phyloP scores from a whole-genome alignment of 1,140 invertebrate species.

The Holotrichia oblita region DNA sequence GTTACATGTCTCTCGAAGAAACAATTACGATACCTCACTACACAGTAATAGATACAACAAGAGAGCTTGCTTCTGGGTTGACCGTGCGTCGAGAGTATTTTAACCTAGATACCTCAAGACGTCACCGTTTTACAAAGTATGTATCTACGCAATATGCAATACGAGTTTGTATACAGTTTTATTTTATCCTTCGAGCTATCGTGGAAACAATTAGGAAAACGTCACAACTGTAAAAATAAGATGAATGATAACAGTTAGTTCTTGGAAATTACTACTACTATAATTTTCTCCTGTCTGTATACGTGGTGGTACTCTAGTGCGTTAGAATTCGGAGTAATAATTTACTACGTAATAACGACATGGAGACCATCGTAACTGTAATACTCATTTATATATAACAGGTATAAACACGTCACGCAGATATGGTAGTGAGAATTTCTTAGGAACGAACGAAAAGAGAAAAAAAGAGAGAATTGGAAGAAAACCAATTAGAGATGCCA shows the following conservation, averaged over 20 bases:
- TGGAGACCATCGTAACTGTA: neutral
- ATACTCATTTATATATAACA: neutral
- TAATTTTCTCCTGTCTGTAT: neutral
- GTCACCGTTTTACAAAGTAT: neutral
- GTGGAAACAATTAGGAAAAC: neutral
- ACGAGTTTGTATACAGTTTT: neutral
- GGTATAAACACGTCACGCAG: neutral
- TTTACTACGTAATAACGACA: neutral
- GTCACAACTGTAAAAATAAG: constrained; percentile 13
- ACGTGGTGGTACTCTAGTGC: neutral
- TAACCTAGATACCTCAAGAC: neutral
- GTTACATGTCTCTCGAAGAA: neutral
- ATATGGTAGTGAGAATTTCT: neutral
- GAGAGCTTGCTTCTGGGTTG: neutral
- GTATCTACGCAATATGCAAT: neutral
- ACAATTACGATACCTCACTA: constrained; percentile 2
- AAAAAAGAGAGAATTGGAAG: too few species aligned
- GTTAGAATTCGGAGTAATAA: constrained; percentile 12
- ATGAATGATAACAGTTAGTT: constrained; percentile 9
- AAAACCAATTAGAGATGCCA: too few species aligned
- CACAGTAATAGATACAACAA: neutral
- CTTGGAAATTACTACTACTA: neutral
- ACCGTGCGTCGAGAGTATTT: neutral
- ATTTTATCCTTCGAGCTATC: neutral
- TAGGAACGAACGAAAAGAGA: neutral